These are phyloP conservation scores for Malachius bipustulatus DNA, from an alignment of 2,888 invertebrate genomes.

Conservation along the genomic window DNA sequence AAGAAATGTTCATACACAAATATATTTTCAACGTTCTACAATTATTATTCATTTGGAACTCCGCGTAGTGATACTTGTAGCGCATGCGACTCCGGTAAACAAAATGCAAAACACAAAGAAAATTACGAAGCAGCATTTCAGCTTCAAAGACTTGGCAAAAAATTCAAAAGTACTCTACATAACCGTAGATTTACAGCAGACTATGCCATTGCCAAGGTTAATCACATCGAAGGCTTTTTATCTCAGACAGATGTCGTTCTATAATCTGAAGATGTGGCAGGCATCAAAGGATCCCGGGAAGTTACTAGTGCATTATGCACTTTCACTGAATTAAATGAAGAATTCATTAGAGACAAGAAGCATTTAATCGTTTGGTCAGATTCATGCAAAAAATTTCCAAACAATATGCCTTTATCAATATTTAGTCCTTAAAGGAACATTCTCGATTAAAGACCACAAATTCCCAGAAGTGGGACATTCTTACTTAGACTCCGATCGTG, in stretches of 20 bases:
- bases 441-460: conserved; percentile 25
- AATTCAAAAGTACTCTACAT: conserved; percentile 7
- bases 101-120: conserved; percentile 12
- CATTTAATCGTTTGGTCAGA: no score
- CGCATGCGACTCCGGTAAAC: conserved; percentile 15
- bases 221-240: conserved; percentile 18
- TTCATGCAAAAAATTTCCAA: conserved; percentile 22
- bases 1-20: neutral
- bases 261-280: conserved; percentile 19
- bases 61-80: conserved; percentile 16
- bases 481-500: conserved; percentile 25
- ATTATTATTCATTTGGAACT: conserved; percentile 13
- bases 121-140: conserved; percentile 11
- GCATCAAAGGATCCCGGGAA: no score
- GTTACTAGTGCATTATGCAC: no score
- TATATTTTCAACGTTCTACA: conserved; percentile 7
- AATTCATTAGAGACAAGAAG: no score
- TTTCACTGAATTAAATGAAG: no score
- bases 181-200: conserved; percentile 10
- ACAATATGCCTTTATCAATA: conserved; percentile 19
- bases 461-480: conserved; percentile 26
- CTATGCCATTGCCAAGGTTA: conserved; percentile 8
- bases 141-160: conserved; percentile 10
- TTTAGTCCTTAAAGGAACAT: conserved; percentile 20
- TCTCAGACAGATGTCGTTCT: conserved; percentile 20